These are phyloP conservation scores for Netelia melanura DNA, from an alignment of 2,888 invertebrate genomes.

Conservation along the genomic window DNA sequence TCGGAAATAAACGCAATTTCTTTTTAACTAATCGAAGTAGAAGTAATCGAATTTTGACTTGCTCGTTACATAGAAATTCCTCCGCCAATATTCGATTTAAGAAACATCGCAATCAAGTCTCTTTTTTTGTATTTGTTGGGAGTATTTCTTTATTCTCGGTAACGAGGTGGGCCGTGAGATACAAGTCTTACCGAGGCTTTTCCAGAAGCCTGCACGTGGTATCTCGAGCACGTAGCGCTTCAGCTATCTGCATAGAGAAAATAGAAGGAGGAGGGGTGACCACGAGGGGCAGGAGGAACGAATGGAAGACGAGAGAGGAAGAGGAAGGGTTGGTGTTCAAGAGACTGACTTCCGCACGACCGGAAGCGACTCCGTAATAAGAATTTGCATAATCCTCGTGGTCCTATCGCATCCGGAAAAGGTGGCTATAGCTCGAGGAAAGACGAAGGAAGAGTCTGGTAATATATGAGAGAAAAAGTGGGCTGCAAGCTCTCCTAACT, in stretches of 20 bases:
- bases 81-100: background rate
- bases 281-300: background rate
- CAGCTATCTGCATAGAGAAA: conserved; percentile 49
- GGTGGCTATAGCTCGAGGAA: conserved; percentile 17
- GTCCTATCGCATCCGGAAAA: conserved; percentile 44
- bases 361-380: conserved; percentile 58
- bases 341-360: conserved; percentile 58
- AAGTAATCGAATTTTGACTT: background rate
- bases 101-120: background rate
- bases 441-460: conserved; percentile 29
- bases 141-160: conserved; percentile 14
- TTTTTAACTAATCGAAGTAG: no score
- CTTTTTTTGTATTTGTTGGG: background rate
- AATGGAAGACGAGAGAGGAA: conserved; percentile 9
- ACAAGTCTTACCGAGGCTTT: background rate
- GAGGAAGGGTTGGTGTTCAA: conserved; percentile 21
- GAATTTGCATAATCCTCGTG: conserved; percentile 62
- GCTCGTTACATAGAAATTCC: background rate
- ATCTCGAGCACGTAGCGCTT: conserved; percentile 45
- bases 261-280: conserved; percentile 1
- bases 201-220: conserved; percentile 21
- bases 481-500: background rate
- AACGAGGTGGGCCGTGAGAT: background rate
- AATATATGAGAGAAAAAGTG: conserved; percentile 49
- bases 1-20: no score